Evolutionary conservation across 2,797 vertebrate genomes (phyloP), one percentile per base, ranked within the genome.

Genomic region (Pangasius krempfi): DNA sequence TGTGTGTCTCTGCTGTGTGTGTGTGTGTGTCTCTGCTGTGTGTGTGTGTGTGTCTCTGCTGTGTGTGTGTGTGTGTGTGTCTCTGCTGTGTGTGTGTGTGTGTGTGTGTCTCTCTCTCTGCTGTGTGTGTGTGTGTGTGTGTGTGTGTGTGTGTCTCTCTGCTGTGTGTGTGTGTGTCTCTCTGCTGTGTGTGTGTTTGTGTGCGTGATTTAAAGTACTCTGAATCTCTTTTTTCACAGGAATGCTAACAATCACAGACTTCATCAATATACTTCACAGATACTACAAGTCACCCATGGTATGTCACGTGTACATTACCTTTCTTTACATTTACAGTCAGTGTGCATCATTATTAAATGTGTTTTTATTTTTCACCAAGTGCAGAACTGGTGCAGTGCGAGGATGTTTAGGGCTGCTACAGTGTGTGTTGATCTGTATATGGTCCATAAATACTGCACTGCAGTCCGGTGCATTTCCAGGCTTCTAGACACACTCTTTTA

Each of bases 251-350:
- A 99, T 99, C 96, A 99, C 98, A 95, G 98, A 99, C 95, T 99
- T 99, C 96, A 99, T 99, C 96, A 99, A 99, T 95, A 99, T 99
- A 95, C 96, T 99, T 90, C 98, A 98, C 95, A 97, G 98, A 97
- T 99, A 99, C 95, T 99, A 99, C 94, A 99, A 98, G 91, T 99
- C 98, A 20, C 98, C 98, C 90, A 98, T 99, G 98, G 98, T 99
- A 96, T 92, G 97, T 91, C 47, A 66, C 52, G 13, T 86, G 14
- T 52, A 40, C 56, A 30, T 76, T 44, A 10, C 20, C 33, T 37
- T 30, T 58, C 13, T 20, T 68, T 33, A 37, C 30, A 14, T n/a
- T 52, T 25, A 79, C 37, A 75, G 27, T 54, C 22, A 27, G 44
- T 84, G 37, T 60, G 68, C 72, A 47, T 82, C 18, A 22, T 37